These are phyloP conservation scores for Carassius carassius DNA, from an alignment of 2,113 vertebrate genomes.

Conservation along the genomic window DNA sequence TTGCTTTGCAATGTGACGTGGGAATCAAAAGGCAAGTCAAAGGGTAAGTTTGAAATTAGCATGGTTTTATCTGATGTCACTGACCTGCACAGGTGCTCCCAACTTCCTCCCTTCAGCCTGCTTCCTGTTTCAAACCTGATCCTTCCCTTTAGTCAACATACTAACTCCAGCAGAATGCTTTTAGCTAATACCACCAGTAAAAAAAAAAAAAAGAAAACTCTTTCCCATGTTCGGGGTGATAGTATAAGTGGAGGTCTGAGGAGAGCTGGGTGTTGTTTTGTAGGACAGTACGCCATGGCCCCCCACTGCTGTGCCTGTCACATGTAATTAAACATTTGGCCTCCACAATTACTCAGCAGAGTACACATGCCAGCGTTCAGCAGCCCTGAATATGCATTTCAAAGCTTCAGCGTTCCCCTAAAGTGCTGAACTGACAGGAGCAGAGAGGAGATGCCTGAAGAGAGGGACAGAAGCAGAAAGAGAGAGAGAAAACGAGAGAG, in stretches of 20 bases:
- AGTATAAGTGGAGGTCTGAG: constrained; percentile 53
- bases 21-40: constrained; percentile 78
- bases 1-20: constrained; percentile 71
- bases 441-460: constrained; percentile 79
- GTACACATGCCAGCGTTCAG: constrained; percentile 91
- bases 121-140: constrained; percentile 78
- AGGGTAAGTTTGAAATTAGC: constrained; percentile 89
- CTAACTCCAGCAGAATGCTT: neutral
- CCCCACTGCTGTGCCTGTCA: constrained; percentile 95
- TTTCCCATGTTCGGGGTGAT: constrained; percentile 69
- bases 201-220: constrained; percentile 4
- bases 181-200: neutral
- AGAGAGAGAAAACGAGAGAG: constrained; percentile 7
- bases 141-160: neutral
- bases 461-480: constrained; percentile 62
- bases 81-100: constrained; percentile 88
- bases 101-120: constrained; percentile 71
- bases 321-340: constrained; percentile 99
- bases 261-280: constrained; percentile 79
- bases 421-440: constrained; percentile 94
- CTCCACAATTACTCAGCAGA: constrained; percentile 94
- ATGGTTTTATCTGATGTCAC: constrained; percentile 82
- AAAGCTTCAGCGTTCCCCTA: constrained; percentile 90
- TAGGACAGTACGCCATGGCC: constrained; percentile 82
- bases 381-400: constrained; percentile 93